Evolutionary conservation across 2,797 vertebrate genomes (phyloP).

Genomic region (Ara ararauna): DNA sequence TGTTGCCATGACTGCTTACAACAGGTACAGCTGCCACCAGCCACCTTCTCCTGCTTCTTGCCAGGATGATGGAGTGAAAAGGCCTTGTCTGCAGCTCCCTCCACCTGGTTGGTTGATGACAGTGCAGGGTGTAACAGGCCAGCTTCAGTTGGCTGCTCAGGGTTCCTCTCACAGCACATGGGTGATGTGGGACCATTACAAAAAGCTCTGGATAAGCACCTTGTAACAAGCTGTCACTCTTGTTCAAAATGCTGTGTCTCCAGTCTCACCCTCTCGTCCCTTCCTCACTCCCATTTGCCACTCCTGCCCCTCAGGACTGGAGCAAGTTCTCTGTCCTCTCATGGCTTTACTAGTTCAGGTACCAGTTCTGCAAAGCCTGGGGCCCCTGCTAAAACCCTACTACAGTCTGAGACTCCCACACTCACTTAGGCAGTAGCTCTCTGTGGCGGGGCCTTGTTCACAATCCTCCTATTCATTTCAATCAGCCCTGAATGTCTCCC

Average conservation of each 20-base stretch:
- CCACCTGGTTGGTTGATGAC: not conserved
- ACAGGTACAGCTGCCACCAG: not conserved
- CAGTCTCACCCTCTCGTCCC: not conserved
- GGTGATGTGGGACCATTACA: not conserved
- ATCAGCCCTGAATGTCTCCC: not conserved
- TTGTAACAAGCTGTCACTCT: not conserved
- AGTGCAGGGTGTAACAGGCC: not conserved
- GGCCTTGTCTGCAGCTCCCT: not conserved
- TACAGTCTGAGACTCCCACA: not conserved
- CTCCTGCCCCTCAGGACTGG: accelerated
- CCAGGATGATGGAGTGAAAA: not conserved
- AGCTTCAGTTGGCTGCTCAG: not conserved
- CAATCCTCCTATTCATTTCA: not conserved
- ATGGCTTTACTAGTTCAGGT: not conserved
- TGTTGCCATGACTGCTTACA: not conserved
- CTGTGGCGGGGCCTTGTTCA: not conserved
- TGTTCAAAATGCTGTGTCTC: not conserved
- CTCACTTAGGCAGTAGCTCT: not conserved
- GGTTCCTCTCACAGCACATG: not conserved
- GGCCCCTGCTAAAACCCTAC: not conserved
- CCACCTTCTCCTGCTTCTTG: not conserved
- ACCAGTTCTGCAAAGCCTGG: not conserved
- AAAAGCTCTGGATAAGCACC: not conserved
- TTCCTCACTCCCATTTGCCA: not conserved
- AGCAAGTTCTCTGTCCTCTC: not conserved